phyloP scores from a whole-genome alignment of 2,888 invertebrate species.

The Autographa pulchrina region DNA sequence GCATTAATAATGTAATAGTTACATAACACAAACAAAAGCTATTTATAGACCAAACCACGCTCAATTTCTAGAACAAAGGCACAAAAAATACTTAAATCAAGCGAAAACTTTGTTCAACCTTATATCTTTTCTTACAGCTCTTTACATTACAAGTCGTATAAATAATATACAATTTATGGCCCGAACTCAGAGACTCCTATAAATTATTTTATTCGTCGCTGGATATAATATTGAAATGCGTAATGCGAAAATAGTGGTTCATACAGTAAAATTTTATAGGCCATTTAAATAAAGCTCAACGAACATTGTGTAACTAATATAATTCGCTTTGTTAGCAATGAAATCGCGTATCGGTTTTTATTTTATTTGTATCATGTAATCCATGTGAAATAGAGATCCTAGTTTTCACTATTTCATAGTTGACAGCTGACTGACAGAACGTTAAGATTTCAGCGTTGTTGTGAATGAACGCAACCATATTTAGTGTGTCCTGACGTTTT shows the following conservation, averaged over 20 bases:
- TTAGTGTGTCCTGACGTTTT: too few species aligned
- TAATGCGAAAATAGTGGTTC: constrained; percentile 11
- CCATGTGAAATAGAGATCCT: too few species aligned
- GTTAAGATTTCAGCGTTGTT: too few species aligned
- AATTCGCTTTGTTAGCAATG: constrained; percentile 4
- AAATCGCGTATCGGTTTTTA: constrained; percentile 24
- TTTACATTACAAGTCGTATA: constrained; percentile 13
- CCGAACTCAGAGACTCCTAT: constrained; percentile 1
- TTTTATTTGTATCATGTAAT: background rate
- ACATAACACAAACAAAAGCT: background rate
- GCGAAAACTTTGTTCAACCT: background rate
- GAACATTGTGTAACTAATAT: constrained; percentile 11
- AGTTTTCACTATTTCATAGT: background rate
- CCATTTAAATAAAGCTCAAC: constrained; percentile 27
- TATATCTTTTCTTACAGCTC: constrained; percentile 8
- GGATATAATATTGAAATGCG: constrained; percentile 28
- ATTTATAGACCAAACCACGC: background rate
- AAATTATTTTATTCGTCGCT: constrained; percentile 1
- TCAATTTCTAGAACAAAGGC: background rate
- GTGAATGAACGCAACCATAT: too few species aligned
- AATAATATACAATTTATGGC: constrained; percentile 5
- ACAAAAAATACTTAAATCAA: background rate
- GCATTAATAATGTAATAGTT: background rate
- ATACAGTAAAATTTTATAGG: constrained; percentile 32
- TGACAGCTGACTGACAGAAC: too few species aligned